Base-by-base conservation (phyloP, 37 sponge, comb jelly and placozoan genomes). In the Bolinopsis microptera region DNA sequence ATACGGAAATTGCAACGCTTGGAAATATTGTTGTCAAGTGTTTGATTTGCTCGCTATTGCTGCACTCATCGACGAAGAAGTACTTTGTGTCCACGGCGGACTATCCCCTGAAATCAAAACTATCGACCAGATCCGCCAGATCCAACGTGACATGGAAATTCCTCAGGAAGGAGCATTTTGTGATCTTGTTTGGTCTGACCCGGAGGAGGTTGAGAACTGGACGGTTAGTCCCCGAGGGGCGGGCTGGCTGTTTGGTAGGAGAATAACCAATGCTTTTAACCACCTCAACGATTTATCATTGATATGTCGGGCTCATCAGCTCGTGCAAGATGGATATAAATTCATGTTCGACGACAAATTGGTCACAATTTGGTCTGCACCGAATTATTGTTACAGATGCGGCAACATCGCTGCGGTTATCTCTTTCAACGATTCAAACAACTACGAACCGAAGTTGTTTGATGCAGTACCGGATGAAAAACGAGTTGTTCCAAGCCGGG, bases 371-470 rank as follows among this genome's bases (percentile, higher is more conserved):
- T 99, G 99, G 99, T 96, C 97, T 32, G 99, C 99, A 16, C 99
- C 99, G 82, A 99, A 99, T 94, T 99, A 99, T 95, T 99, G 99
- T 95, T 99, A 99, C 88, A 94, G 99, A 0, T 99, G 99, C 94
- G 98, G 98, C 13, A 99, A 97, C 94, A 94, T 99, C 34, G 99
- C 99, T 25, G 95, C 99, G 69, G 96, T 99, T 68, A 93, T 99
- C 32, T 93, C 94, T 31, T 95, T 97, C 68, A 35, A 35, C 16
- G 68, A 92, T 31, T 83, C 93, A 0, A 94, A 94, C 1, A 76
- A 92, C 30, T 92, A 86, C 69, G 95, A 96, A 93, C 95, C 97
- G 32, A 97, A 97, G 36, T 69, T 97, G 67, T 99, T 99, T 93
- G 93, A 92, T 35, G 97, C 99, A 27, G 99, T 99, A 0, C 99